These are phyloP conservation scores for Rhaphigaster nebulosa DNA, from an alignment of 2,888 invertebrate genomes.

Conservation along the genomic window DNA sequence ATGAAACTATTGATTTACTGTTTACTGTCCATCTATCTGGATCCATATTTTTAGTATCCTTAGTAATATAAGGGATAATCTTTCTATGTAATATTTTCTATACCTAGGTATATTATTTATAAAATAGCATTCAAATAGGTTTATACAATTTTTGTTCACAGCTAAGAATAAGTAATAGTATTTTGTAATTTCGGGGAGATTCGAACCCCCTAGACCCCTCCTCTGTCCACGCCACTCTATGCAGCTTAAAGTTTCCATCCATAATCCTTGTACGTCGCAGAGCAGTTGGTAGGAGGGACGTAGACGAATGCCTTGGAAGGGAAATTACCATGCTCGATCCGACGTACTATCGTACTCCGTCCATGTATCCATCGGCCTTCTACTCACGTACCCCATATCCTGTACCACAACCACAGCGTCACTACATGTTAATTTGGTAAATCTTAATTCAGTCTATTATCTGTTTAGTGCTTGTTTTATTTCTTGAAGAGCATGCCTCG, in stretches of 20 bases:
- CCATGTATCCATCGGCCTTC: not conserved
- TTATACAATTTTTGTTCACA: no score
- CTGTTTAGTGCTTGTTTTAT: slow-evolving; percentile 34
- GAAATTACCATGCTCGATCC: not conserved
- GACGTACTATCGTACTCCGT: not conserved
- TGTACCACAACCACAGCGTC: slow-evolving; percentile 3
- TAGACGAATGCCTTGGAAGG: not conserved
- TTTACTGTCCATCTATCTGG: no score
- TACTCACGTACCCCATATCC: slow-evolving; percentile 3
- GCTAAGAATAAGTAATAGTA: no score
- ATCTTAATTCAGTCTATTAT: slow-evolving; percentile 46
- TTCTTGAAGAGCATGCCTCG: not conserved
- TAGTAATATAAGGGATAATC: no score
- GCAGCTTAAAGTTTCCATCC: not conserved
- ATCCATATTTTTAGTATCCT: no score
- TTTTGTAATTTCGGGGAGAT: no score
- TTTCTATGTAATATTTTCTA: no score
- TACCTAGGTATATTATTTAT: no score
- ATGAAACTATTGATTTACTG: no score
- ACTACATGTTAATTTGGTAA: slow-evolving; percentile 37
- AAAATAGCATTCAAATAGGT: no score
- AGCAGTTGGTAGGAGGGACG: not conserved
- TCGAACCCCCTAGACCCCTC: no score
- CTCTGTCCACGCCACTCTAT: no score
- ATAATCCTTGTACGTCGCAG: not conserved